These are phyloP conservation scores for Phalacrocorax aristotelis DNA, from an alignment of 2,113 vertebrate species.

Conservation along the genomic window DNA sequence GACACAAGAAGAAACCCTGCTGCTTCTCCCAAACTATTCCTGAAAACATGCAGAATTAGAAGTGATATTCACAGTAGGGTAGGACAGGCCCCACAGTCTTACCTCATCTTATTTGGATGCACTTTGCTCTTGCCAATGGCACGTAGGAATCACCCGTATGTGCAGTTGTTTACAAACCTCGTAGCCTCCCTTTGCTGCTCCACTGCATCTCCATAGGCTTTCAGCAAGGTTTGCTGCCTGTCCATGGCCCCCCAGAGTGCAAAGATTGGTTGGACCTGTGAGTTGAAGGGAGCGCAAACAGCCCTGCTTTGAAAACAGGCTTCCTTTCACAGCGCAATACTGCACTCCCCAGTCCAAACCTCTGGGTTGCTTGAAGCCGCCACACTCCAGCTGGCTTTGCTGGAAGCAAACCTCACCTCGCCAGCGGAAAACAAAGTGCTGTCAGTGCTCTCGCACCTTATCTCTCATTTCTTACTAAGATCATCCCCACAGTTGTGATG, in stretches of 20 bases:
- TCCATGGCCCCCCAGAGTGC: background rate
- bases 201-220: background rate
- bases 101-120: background rate
- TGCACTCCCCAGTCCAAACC: background rate
- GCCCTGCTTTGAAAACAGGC: background rate
- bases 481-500: background rate
- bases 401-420: background rate
- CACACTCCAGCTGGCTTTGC: background rate
- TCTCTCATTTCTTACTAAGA: background rate
- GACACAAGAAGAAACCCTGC: background rate
- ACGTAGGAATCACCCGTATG: background rate
- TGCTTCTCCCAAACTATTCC: background rate
- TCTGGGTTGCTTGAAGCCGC: background rate
- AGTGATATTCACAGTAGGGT: background rate
- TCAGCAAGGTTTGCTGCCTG: background rate
- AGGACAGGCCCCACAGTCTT: background rate
- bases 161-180: background rate
- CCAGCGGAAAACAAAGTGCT: background rate
- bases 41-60: background rate
- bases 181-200: background rate
- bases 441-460: background rate
- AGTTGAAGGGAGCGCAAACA: background rate
- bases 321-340: background rate
- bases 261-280: background rate
- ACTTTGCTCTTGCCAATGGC: background rate